Base-by-base conservation (phyloP, 64 coral and sea anemone genomes). In the Dendronephthya gigantea region DNA sequence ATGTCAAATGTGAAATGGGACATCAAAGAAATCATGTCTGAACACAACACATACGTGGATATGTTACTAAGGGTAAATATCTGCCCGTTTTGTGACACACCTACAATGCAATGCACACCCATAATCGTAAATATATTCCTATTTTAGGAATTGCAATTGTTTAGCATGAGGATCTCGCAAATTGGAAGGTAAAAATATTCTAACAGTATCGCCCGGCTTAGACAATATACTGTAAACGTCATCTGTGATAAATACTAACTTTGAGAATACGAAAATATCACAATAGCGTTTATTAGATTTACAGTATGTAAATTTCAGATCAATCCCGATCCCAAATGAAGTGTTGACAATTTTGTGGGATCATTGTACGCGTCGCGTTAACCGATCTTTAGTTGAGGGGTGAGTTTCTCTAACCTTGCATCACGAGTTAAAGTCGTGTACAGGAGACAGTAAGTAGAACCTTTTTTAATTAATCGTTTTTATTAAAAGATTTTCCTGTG, bases 301-400 rank as follows among this genome's bases (percentile, higher is more conserved):
- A 66, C 58, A 17, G 58, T 30, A n/a, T 76, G 69, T 12, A 76
- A 31, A 76, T 34, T 27, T 76, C 47, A 98, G 95, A 88, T 89
- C 89, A 66, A 98, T 98, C 34, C 95, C 95, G 15, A 90, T 98
- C 38, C 92, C 95, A 25, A 93, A 98, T 49, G 95, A 98, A 48
- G 90, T 90, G 2, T 91, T 84, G 19, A 50, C 84, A 32, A 92
- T 98, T 19, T 83, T 98, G 13, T 98, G 95, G 95, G 95, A 98
- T 48, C 95, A 98, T 35, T 98, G 95, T 84, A 83, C 93, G 81
- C 89, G 95, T 16, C 90, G 93, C 8, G 90, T 90, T 13, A 98
- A 98, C 89, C 91, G 95, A 47, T 90, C 95, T 2, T 98, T 98
- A 86, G 95, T 98, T 13, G 95, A 98, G 89, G 95, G 95, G 95